Evolutionary conservation across 2,797 vertebrate species (phyloP), one percentile per base, ranked within the genome.

Genomic region (Acipenser transmontanus): DNA sequence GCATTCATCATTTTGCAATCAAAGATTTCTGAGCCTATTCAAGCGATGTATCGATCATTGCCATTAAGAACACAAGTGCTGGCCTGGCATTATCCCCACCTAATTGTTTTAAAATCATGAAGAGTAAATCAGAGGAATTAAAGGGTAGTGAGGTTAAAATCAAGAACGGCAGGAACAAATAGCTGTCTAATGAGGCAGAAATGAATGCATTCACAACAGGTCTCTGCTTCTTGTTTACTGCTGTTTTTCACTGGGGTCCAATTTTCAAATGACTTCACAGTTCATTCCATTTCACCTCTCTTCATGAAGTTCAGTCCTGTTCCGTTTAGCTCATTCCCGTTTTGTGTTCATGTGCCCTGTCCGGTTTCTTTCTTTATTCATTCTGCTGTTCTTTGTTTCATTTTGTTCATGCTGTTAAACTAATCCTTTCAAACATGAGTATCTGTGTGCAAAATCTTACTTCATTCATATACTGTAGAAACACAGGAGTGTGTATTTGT

Each of bases 61-160:
- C 78, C 70, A 59, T 64, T 68, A 69, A 62, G 48, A 72, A 70
- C 73, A 77, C 11, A 10, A 57, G 54, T 6, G 54, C 11, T 13
- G 6, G 12, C 9, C 4, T n/a, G 12, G 54, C n/a, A 5, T n/a
- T n/a, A 57, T n/a, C 73, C 70, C 73, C 73, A 74, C 74, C 72
- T 69, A 69, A 67, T 76, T 77, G 72, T 70, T 75, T 68, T 74
- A 69, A 63, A 66, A 67, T 34, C 34, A 34, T 34, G 65, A 71
- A 75, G 67, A 66, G 70, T 75, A 66, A 64, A 71, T 70, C 66
- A 69, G 68, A 50, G 66, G 71, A 47, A 71, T 77, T 73, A 74
- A 78, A 81, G 74, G 76, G 74, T 76, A 3, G 81, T 76, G 78
- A 82, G 74, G 78, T 77, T 76, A 78, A 72, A 11, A 57, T 14